Percentiles rank a stretch among this genome's conserved stretches.
These are phyloP conservation scores for Apamea sordens DNA, from an alignment of 2,888 invertebrate genomes.

Conservation along the genomic window DNA sequence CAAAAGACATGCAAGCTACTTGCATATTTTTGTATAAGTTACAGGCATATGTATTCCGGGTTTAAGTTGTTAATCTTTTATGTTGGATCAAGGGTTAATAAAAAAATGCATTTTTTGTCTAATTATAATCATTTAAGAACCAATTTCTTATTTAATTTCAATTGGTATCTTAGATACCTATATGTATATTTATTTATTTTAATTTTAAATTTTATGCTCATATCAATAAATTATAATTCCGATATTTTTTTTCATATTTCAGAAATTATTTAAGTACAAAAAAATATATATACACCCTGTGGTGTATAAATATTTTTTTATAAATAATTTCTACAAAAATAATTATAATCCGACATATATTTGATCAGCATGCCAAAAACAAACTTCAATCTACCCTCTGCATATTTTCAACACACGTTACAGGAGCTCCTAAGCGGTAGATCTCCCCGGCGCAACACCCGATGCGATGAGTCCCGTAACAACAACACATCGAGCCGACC, in stretches of 20 bases:
- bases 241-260: neutral
- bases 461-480: slow-evolving; percentile 75
- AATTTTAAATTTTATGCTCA: neutral
- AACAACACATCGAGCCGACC: slow-evolving; percentile 76
- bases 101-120: neutral
- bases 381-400: too few relatives aligned
- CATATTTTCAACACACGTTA: neutral
- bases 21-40: too few relatives aligned
- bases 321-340: neutral
- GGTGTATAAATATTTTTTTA: neutral
- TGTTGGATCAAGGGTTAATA: neutral
- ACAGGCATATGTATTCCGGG: too few relatives aligned
- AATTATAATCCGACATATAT: neutral
- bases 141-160: neutral
- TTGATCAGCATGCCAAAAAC: slow-evolving; percentile 6
- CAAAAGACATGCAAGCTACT: too few relatives aligned
- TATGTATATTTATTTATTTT: neutral
- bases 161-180: neutral
- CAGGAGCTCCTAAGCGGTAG: slow-evolving; percentile 76
- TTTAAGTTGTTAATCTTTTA: neutral
- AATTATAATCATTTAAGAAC: neutral
- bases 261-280: neutral
- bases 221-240: neutral
- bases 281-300: too few relatives aligned
- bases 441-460: slow-evolving; percentile 79